Base-by-base conservation (phyloP, 1,140 invertebrate genomes). In the Adelges cooleyi region DNA sequence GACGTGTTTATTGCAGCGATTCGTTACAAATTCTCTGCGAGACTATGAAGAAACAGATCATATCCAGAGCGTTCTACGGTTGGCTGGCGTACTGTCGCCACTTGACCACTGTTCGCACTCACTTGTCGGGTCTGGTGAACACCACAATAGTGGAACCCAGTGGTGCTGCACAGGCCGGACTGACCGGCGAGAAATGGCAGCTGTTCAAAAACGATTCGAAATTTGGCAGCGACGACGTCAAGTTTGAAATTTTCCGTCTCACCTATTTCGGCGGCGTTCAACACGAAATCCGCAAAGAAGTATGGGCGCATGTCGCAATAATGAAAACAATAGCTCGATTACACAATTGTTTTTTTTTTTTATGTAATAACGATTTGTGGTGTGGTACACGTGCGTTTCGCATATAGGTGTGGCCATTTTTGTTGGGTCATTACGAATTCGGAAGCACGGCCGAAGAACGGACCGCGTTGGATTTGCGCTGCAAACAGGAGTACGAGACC, bases 31-130 rank as follows among this genome's bases (percentile, higher is more conserved):
- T 86, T 65, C 83, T 96, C n/a, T 96, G 93, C 78, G 86, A 87
- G 72, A 93, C 90, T 0, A 96, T 97, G 92, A 86, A 85, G 68
- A 82, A 86, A 44, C 93, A 97, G 77, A 95, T 97, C 59, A 89
- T 96, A 67, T 94, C 92, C 0, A 78, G 93, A 68, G 94, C 94
- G 46, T 97, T 97, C 76, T 95, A 96, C 75, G 93, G 93, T 59
- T 97, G 92, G 93, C 76, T 95, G 48, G 90, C 92, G 9, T 92
- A 97, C 73, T 94, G 91, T 73, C 78, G 92, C 13, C 92, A 96
- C 74, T 76, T 97, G 69, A 86, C 87, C 65, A 96, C 92, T 0
- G 90, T 97, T 0, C 76, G 92, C 38, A 94, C 87, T 0, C 93
- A 96, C 77, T 79, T 97, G 25, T 87, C 89, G 36, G 90, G 89